Percentiles rank a stretch among this genome's conserved stretches.
Conservation (phyloP, 2,113 vertebrate genomes). For the Alces alces region DNA sequence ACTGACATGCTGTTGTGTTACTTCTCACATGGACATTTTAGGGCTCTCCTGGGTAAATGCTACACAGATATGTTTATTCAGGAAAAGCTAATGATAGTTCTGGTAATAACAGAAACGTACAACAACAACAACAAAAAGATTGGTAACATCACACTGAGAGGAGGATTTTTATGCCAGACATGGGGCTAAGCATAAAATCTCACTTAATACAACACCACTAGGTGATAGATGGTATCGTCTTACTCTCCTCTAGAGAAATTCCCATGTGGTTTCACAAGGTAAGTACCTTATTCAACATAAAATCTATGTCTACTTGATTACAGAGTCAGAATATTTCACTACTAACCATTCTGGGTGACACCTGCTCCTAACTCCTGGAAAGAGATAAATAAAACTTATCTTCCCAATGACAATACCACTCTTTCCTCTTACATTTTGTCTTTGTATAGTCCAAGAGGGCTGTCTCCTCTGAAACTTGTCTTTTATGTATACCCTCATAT, state of each 20-base stretch:
- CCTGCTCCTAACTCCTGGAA: not conserved
- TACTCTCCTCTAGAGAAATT: not conserved
- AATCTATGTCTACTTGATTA: not conserved
- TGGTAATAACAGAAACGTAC: not conserved
- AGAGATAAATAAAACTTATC: not conserved
- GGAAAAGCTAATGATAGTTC: not conserved
- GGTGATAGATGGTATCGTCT: not conserved
- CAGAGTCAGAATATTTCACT: not conserved
- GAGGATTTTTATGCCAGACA: not conserved
- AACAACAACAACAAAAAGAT: not conserved
- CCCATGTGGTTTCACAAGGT: not conserved
- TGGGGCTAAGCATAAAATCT: not conserved
- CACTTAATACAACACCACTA: not conserved
- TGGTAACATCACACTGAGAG: not conserved
- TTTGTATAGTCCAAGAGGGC: not conserved
- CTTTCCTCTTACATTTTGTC: not conserved
- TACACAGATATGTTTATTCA: not conserved
- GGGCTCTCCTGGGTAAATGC: not conserved
- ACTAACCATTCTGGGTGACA: not conserved
- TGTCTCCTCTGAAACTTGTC: not conserved
- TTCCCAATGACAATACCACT: not conserved
- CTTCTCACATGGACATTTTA: not conserved
- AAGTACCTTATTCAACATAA: not conserved
- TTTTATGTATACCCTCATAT: not conserved
- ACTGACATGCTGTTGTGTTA: not conserved